phyloP scores from a whole-genome alignment of 2,797 vertebrate genomes.

The Pitangus sulphuratus region DNA sequence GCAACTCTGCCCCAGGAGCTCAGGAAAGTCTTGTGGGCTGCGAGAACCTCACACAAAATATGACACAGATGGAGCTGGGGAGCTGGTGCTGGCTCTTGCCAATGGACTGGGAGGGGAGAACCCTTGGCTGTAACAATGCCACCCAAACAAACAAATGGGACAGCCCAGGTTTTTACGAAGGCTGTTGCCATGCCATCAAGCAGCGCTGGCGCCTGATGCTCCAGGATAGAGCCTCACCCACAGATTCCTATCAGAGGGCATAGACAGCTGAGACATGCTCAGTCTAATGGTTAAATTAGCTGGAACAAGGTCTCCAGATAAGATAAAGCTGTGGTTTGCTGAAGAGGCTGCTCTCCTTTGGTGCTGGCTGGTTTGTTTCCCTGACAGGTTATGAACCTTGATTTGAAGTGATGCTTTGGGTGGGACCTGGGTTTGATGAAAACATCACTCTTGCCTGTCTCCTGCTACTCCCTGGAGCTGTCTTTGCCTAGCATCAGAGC shows the following conservation, averaged over 20 bases:
- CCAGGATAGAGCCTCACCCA: not conserved
- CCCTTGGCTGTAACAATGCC: not conserved
- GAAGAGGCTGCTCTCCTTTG: not conserved
- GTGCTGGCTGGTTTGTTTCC: not conserved
- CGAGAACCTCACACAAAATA: not conserved
- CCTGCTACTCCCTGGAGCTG: not conserved
- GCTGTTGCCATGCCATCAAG: not conserved
- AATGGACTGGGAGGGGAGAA: not conserved
- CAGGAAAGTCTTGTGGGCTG: not conserved
- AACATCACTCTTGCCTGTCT: not conserved
- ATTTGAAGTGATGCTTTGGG: not conserved
- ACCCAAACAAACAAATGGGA: conserved; percentile 12
- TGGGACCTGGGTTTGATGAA: not conserved
- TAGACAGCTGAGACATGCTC: not conserved
- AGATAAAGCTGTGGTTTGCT: not conserved
- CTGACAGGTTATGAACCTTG: not conserved
- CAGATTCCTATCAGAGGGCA: not conserved
- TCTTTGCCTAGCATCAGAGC: not conserved
- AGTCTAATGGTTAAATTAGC: conserved; percentile 2
- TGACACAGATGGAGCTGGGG: not conserved
- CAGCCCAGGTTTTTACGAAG: not conserved
- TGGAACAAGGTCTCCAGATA: conserved; percentile 39
- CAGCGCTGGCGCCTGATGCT: not conserved
- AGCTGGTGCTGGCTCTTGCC: not conserved
- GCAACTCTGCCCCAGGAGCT: not conserved